A percentile compares a stretch with the other conserved stretches of the same genome.
phyloP scores from a whole-genome alignment of 1,140 invertebrate species.

The Cotesia vestalis region DNA sequence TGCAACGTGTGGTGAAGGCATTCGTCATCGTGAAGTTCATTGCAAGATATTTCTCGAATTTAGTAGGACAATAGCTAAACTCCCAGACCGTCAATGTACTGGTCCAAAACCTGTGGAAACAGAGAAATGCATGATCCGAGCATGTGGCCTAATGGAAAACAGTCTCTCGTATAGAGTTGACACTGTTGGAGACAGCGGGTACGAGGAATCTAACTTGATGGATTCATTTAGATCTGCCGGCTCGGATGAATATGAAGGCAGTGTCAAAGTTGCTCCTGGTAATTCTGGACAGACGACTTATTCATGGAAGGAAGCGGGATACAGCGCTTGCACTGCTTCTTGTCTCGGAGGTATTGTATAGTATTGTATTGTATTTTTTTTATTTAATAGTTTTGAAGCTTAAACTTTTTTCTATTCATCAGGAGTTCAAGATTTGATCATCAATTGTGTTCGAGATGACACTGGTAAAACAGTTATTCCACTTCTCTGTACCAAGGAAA shows the following conservation, averaged over 20 bases:
- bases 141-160: constrained; percentile 69
- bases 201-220: constrained; percentile 69
- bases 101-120: constrained; percentile 82
- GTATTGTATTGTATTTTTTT: neutral
- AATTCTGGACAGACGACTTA: constrained; percentile 72
- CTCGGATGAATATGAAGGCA: constrained; percentile 57
- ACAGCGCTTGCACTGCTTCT: constrained; percentile 91
- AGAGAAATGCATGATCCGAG: constrained; percentile 79
- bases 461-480: constrained; percentile 85
- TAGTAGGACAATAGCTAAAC: constrained; percentile 82
- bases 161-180: constrained; percentile 62
- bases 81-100: constrained; percentile 88
- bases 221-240: constrained; percentile 68
- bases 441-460: constrained; percentile 88
- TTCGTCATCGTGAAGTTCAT: constrained; percentile 79
- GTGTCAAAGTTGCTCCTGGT: constrained; percentile 68
- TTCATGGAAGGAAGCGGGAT: constrained; percentile 85
- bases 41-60: constrained; percentile 96
- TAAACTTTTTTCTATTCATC: constrained; percentile 34
- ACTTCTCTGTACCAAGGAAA: constrained; percentile 82
- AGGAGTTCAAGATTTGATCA: constrained; percentile 87
- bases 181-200: constrained; percentile 62
- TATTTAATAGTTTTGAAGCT: neutral
- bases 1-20: constrained; percentile 88
- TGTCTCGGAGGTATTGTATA: constrained; percentile 83